phyloP scores from a whole-genome alignment of 2,113 vertebrate genomes.

The Peromyscus polionotus region DNA sequence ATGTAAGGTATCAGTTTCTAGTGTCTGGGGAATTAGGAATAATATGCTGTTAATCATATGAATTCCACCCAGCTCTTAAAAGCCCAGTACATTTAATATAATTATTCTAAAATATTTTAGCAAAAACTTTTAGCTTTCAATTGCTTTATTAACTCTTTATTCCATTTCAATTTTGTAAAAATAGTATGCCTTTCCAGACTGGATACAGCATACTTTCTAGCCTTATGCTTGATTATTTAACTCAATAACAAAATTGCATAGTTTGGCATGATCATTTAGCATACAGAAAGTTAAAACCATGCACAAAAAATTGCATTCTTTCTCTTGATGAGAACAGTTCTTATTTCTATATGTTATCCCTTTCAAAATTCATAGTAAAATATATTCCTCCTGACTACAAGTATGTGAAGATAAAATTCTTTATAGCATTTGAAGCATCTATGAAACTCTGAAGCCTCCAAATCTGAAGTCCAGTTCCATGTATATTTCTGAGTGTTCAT shows the following conservation, averaged over 20 bases:
- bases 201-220: background rate
- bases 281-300: constrained; percentile 25
- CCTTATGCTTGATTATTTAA: constrained; percentile 48
- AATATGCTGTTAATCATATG: background rate
- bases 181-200: background rate
- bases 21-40: background rate
- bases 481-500: background rate
- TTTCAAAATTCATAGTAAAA: background rate
- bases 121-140: background rate
- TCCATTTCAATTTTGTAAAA: background rate
- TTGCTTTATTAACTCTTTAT: constrained; percentile 50
- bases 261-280: constrained; percentile 46
- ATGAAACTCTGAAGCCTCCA: background rate
- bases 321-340: background rate
- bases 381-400: background rate
- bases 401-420: background rate
- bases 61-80: constrained; percentile 45
- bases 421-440: background rate
- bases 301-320: background rate
- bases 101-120: constrained; percentile 33
- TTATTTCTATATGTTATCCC: background rate
- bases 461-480: background rate
- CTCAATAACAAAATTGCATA: constrained; percentile 27
- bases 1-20: background rate
- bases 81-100: constrained; percentile 19